Base-by-base conservation (phyloP, 2,113 vertebrate species). In the Turdus rufiventris region DNA sequence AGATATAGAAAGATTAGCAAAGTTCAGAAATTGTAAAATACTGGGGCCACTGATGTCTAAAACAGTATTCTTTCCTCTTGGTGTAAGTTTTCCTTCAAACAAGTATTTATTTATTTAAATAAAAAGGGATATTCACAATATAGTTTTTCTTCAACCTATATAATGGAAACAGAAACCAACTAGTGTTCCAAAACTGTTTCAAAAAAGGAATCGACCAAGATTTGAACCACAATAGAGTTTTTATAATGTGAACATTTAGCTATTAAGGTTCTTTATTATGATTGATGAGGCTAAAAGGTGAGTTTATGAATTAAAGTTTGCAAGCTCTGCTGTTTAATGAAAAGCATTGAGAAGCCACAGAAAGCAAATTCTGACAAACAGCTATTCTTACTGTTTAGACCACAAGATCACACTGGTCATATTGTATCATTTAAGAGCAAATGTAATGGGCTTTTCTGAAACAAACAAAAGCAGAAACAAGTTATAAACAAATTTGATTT, bases 401-500 rank as follows among this genome's bases (percentile, higher is more conserved):
- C 84, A 85, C 58, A 94, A 87, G 90, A 92, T 77, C 96, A 81
- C 76, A 82, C 58, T 85, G 94, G 85, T 76, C 90, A 97, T 97
- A 92, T 92, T 97, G 88, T 82, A 82, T 85, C 88, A 94, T 75
- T 98, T 97, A 97, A 89, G 45, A 95, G 72, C 91, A 90, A 85
- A 92, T 85, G 56, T 79, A 96, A 93, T 76, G 71, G 63, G 33
- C 56, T 81, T 96, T 92, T 94, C 90, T 90, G 97, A 94, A 93
- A 84, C 65, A 93, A 96, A 94, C 84, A 88, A 96, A 94, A 95
- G 92, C 81, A 93, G 68, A 74, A 96, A 91, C 80, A 88, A 97
- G 91, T 91, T 93, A 73, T 92, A 95, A 97, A 96, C 36, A 93
- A 96, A 97, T 92, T 56, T 62, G 68, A 91, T 89, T 89, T 95